phyloP scores from a whole-genome alignment of 2,888 invertebrate genomes.

The Keiferia lycopersicella region DNA sequence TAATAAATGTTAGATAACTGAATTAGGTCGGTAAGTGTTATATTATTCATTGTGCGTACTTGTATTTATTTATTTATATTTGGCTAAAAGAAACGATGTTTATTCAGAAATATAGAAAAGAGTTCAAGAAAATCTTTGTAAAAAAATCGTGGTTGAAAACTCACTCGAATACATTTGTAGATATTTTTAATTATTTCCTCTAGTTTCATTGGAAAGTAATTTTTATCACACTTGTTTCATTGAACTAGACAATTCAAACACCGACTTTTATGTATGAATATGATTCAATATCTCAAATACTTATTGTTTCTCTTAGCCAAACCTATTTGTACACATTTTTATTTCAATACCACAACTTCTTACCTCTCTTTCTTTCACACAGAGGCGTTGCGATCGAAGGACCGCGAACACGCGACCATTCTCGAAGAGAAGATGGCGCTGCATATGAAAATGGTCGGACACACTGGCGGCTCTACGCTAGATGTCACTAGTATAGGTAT shows the following conservation, averaged over 20 bases:
- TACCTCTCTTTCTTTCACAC: slow-evolving; percentile 32
- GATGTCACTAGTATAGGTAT: slow-evolving; percentile 65
- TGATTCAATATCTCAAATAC: too few relatives aligned
- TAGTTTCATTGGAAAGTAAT: too few relatives aligned
- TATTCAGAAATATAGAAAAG: neutral
- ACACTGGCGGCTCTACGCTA: slow-evolving; percentile 74
- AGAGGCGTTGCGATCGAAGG: slow-evolving; percentile 93
- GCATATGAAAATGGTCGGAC: slow-evolving; percentile 88
- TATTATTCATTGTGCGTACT: too few relatives aligned
- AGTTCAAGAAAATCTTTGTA: too few relatives aligned
- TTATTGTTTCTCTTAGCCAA: slow-evolving; percentile 2
- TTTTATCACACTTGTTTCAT: too few relatives aligned
- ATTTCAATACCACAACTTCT: neutral
- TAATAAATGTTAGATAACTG: neutral
- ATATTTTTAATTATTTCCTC: too few relatives aligned
- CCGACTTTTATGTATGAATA: too few relatives aligned
- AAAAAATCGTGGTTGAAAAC: too few relatives aligned
- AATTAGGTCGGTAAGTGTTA: neutral
- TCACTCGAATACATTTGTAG: too few relatives aligned
- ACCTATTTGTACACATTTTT: neutral
- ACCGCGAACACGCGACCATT: slow-evolving; percentile 89
- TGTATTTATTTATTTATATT: neutral
- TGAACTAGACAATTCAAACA: too few relatives aligned
- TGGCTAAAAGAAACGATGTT: neutral
- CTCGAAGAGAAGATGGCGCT: slow-evolving; percentile 92